These are phyloP conservation scores for Montipora foliosa DNA, from an alignment of 64 coral and sea anemone genomes.

Conservation along the genomic window DNA sequence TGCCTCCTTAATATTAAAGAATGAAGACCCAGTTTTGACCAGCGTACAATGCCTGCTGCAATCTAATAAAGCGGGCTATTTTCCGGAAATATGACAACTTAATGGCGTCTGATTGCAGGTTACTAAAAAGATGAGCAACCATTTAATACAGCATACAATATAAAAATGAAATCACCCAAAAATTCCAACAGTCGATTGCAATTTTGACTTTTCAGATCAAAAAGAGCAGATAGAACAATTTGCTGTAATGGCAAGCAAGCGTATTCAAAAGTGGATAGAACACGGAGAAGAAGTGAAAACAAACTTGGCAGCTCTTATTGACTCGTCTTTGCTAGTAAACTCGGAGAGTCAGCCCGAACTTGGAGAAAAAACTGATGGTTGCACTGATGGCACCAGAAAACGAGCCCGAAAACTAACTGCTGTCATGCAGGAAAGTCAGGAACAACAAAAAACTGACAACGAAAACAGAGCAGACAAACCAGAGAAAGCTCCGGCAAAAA, in stretches of 20 bases:
- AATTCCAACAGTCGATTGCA: background rate
- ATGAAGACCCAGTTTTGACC: background rate
- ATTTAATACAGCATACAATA: background rate
- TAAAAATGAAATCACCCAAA: background rate
- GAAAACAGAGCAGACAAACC: background rate
- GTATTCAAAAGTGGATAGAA: background rate
- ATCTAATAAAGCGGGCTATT: background rate
- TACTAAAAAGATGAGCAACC: background rate
- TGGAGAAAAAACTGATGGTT: background rate
- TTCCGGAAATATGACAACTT: background rate
- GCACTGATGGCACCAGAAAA: constrained; percentile 6
- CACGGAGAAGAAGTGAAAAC: background rate
- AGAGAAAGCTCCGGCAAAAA: background rate
- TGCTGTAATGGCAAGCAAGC: background rate
- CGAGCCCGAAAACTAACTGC: too few species aligned
- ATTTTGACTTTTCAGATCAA: background rate
- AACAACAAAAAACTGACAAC: background rate
- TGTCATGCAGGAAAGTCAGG: background rate
- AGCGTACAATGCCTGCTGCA: background rate
- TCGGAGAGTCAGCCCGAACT: background rate
- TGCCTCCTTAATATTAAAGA: background rate
- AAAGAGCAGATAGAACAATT: constrained; percentile 27
- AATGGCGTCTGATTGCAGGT: background rate
- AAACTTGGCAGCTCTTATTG: background rate
- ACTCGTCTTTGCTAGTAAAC: background rate